A percentile compares a stretch with the other conserved stretches of the same genome.
phyloP scores from a whole-genome alignment of 2,888 invertebrate species.

The Xestia ashworthii region DNA sequence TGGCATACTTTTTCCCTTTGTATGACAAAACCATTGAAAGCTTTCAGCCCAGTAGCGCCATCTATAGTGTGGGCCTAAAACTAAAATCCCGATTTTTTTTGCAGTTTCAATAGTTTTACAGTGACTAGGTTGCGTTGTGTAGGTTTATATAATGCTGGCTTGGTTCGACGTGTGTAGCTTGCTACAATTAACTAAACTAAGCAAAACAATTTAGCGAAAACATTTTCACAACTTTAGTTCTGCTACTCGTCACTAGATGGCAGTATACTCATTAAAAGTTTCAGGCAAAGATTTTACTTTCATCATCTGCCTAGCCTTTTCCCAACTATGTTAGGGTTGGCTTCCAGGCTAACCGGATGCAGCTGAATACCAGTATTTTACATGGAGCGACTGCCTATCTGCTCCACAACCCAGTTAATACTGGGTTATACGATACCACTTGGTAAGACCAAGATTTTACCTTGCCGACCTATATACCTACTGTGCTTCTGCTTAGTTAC shows the following conservation, averaged over 20 bases:
- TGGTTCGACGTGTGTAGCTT: neutral
- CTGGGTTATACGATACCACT: too few species aligned
- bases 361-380: too few species aligned
- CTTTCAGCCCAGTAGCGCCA: slow-evolving; percentile 22
- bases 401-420: too few species aligned
- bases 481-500: neutral
- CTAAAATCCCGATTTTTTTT: neutral
- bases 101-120: neutral
- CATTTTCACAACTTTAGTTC: slow-evolving; percentile 36
- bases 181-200: neutral
- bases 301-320: too few species aligned
- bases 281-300: neutral
- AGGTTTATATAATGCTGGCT: neutral
- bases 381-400: too few species aligned
- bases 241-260: slow-evolving; percentile 79
- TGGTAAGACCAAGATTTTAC: too few species aligned
- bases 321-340: too few species aligned
- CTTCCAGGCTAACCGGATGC: too few species aligned
- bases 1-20: too few species aligned
- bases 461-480: too few species aligned
- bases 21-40: neutral
- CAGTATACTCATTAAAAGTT: slow-evolving; percentile 41
- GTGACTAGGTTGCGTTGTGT: neutral
- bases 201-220: neutral
- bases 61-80: slow-evolving; percentile 4